phyloP scores from a whole-genome alignment of 1,140 invertebrate species.

The Apis laboriosa region DNA sequence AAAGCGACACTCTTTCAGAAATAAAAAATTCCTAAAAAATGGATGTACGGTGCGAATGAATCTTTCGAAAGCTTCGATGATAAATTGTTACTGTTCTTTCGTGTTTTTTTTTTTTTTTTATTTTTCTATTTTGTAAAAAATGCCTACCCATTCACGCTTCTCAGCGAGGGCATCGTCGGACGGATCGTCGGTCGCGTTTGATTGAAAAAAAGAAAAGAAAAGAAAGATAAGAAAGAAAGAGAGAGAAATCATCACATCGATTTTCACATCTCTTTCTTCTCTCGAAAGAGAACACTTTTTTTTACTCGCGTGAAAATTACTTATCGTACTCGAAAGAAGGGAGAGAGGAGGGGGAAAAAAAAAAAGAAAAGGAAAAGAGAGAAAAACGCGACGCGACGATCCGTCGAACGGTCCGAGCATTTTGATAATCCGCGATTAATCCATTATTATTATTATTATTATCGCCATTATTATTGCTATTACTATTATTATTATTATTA shows the following conservation, averaged over 20 bases:
- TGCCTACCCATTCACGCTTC: conserved; percentile 57
- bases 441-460: conserved; percentile 63
- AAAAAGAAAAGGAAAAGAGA: background rate
- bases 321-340: background rate
- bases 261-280: too few relatives aligned
- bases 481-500: conserved; percentile 56
- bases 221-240: background rate
- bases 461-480: conserved; percentile 39
- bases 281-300: background rate
- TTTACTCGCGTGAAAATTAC: background rate
- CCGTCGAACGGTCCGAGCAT: conserved; percentile 44
- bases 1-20: conserved; percentile 72
- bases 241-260: background rate
- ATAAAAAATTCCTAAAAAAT: conserved; percentile 62
- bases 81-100: conserved; percentile 71
- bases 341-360: background rate
- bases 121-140: conserved; percentile 16
- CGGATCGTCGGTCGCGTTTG: conserved; percentile 24
- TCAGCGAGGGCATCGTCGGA: conserved; percentile 29
- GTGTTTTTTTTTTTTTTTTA: conserved; percentile 50
- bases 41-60: conserved; percentile 81
- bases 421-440: conserved; percentile 67
- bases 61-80: conserved; percentile 76
- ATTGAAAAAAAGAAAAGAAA: too few relatives aligned
- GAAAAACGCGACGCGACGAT: conserved; percentile 30